A percentile compares a stretch with the other conserved stretches of the same genome.
These are phyloP conservation scores for Callocephalon fimbriatum DNA, from an alignment of 2,113 vertebrate genomes.

Conservation along the genomic window DNA sequence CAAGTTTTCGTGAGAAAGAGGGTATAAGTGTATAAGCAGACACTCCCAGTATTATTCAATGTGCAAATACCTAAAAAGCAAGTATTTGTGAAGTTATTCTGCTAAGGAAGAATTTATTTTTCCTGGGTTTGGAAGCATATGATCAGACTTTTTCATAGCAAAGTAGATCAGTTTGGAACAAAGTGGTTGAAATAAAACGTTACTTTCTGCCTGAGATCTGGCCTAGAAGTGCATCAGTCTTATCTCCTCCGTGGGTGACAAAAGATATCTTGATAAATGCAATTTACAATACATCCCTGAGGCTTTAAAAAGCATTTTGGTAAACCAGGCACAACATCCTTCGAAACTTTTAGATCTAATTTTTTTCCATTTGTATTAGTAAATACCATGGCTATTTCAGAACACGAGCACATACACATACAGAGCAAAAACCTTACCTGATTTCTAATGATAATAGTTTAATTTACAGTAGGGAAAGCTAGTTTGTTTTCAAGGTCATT, in stretches of 20 bases:
- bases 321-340: neutral
- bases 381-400: neutral
- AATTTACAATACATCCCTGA: constrained; percentile 9
- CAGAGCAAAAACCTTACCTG: neutral
- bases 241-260: constrained; percentile 42
- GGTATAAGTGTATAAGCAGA: constrained; percentile 25
- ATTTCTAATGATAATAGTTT: neutral
- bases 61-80: constrained; percentile 41
- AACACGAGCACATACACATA: neutral
- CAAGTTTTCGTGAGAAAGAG: constrained; percentile 61
- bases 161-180: constrained; percentile 20
- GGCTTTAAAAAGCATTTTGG: constrained; percentile 33
- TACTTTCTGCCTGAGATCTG: constrained; percentile 60
- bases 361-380: constrained; percentile 29
- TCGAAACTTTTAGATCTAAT: constrained; percentile 60
- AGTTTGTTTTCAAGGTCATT: constrained; percentile 78
- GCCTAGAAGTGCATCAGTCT: constrained; percentile 63
- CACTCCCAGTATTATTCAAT: constrained; percentile 24
- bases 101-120: constrained; percentile 6
- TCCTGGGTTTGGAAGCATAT: neutral
- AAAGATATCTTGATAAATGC: constrained; percentile 32
- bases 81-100: constrained; percentile 40
- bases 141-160: constrained; percentile 30
- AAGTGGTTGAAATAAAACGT: constrained; percentile 48
- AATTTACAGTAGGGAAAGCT: constrained; percentile 35